Evolutionary conservation across 2,797 vertebrate species (phyloP), one percentile per base, ranked within the genome.

Genomic region (Gila robusta): DNA sequence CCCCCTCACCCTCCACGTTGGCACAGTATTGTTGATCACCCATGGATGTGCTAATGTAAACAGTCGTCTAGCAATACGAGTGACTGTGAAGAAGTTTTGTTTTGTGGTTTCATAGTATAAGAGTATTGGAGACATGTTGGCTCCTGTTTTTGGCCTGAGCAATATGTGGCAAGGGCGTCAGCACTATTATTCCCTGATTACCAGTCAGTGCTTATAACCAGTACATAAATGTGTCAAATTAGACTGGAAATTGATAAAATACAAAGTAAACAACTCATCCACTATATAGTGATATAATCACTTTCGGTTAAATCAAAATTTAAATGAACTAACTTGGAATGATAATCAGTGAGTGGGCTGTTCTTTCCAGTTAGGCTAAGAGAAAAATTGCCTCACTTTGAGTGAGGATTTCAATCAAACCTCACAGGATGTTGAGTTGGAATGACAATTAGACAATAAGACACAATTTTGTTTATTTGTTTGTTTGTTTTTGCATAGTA

Each of bases 1-100:
- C 49, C 64, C 72, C 83, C 73, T 85, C 47, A 44, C 64, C 76
- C 69, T 37, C 9, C 54, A 6, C 2, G 17, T 37, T 37, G 69
- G 52, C 54, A 54, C 23, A 35, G 56, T 64, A 6, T 62, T 37
- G 28, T 28, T 59, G 54, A 39, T 73, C 9, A 47, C 32, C 21
- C 12, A 23, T 35, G 41, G 69, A 21, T 64, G 84, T 86, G 78
- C 54, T 41, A 86, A 11, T 86, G 77, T 72, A 81, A 86, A 86
- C 84, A 52, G 28, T 66, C 10, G 26, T 70, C 73, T 78, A 59
- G 52, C 67, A n/a, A 16, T 11, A 28, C 1, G 28, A 47, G 77
- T n/a, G 37, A 80, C 77, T 85, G 66, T 62, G 67, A 72, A 62
- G 17, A 76, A 26, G 26, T 62, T 85, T 79, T n/a, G 28, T 9